Base-by-base conservation (phyloP, 2,113 vertebrate genomes). In the Toxotes jaculatrix region DNA sequence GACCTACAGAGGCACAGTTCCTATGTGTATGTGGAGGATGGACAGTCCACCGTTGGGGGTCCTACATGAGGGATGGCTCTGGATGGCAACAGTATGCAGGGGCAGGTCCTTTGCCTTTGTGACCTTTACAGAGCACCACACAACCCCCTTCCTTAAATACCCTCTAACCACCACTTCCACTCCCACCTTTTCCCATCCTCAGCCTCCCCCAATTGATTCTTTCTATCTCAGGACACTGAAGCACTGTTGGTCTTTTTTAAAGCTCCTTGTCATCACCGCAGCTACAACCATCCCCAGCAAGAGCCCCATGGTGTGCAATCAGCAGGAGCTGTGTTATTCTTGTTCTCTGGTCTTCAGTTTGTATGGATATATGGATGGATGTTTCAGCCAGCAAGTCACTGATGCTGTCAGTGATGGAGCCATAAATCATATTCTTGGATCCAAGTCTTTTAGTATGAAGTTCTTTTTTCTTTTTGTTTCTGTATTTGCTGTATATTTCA, bases 21-120 rank as follows among this genome's bases (percentile, higher is more conserved):
- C 74, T 79, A 38, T 88, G 72, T 64, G 59, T 75, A 68, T 84
- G 80, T 75, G 79, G 38, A 63, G 68, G 67, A 83, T 65, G 64
- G 75, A 83, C 67, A 74, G 51, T 69, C 47, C 40, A 55, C 40
- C 40, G 3, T 65, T 73, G 55, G 89, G 91, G 85, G 88, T 88
- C 84, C 77, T 49, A 70, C 72, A 94, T 94, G 93, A 94, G 84
- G 88, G 89, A 94, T 93, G 79, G 80, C 83, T 87, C 16, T 81
- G 60, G 80, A 87, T 74, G 73, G 72, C 4, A n/a, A 64, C 82
- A 60, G 64, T 71, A 74, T 72, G 49, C 47, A 66, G 71, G 63
- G 80, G 71, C 82, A 84, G 84, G 82, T 89, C 65, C 82, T 84
- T 70, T n/a, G 70, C 71, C 87, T 90, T 84, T 93, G 82, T 88